A percentile compares a stretch with the other conserved stretches of the same genome.
Evolutionary conservation across 30 jellyfish, hydroid and myxozoan species (phyloP).

Genomic region (Aurelia aurita complex sp. Pacific): DNA sequence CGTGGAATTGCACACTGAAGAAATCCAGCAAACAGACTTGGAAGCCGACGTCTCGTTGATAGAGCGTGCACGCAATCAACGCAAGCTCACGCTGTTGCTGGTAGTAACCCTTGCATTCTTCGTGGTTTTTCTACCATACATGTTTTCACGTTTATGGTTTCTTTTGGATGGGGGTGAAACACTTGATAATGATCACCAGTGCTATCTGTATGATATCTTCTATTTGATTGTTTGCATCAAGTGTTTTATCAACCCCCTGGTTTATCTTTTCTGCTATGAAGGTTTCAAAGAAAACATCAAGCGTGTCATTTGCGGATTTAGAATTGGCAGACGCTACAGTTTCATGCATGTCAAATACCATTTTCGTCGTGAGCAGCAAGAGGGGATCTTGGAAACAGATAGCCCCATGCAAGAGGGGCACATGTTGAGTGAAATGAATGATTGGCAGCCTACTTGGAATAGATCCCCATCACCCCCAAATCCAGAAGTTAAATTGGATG

Average conservation of each 20-base stretch:
- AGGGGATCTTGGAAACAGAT: constrained; percentile 29
- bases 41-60: constrained; percentile 10
- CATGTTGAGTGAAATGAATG: constrained; percentile 39
- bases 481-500: constrained; percentile 41
- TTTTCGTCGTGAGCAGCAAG: constrained; percentile 31
- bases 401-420: constrained; percentile 14
- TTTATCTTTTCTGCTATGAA: constrained; percentile 26
- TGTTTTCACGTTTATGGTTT: constrained; percentile 26
- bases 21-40: constrained; percentile 2
- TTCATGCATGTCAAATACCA: constrained; percentile 50
- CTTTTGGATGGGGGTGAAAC: constrained; percentile 35
- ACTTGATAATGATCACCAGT: not conserved
- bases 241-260: constrained; percentile 42
- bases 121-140: constrained; percentile 30
- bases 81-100: constrained; percentile 20
- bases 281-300: constrained; percentile 61
- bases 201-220: constrained; percentile 57
- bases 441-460: constrained; percentile 27
- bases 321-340: constrained; percentile 52
- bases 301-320: constrained; percentile 45
- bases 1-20: constrained; percentile 19
- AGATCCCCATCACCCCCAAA: constrained; percentile 26
- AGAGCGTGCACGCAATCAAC: constrained; percentile 28
- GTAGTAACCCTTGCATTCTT: constrained; percentile 23
- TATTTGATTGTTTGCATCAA: constrained; percentile 34